Base-by-base conservation (phyloP, 1,140 invertebrate genomes). In the Zaprionus kolodkinae region DNA sequence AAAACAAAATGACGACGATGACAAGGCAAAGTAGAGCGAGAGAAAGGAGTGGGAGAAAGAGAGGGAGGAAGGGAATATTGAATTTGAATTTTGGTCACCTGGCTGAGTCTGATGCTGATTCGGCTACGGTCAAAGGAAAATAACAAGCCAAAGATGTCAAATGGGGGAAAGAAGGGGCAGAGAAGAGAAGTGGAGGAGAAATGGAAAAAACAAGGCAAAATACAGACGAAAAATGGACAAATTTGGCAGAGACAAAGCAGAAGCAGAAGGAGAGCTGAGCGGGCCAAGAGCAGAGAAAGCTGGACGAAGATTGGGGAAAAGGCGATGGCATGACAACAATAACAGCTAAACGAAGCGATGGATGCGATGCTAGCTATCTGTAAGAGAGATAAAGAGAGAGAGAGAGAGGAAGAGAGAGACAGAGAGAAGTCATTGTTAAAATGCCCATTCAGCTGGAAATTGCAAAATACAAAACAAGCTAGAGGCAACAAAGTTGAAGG, bases 51-150 rank as follows among this genome's bases (percentile, higher is more conserved):
- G 38, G 59, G 60, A 21, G 12, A 13, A 35, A 55, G 38, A 10
- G 12, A 15, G n/a, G 50, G 30, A 38, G 30, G 17, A 12, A 33
- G 12, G 13, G 71, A 72, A 75, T 80, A 80, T 50, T 12, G 45
- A 84, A 86, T 86, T 86, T 87, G 79, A 83, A 88, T 88, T 87
- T 81, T 66, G 68, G 71, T 72, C 83, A 81, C 75, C 81, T 79
- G 78, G 70, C 43, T 66, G 78, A 33, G 25, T 43, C 15, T 35
- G 57, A 50, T 35, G 63, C 50, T 55, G 45, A 50, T 50, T 50
- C 45, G 45, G 17, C 27, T 25, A 61, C 35, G 60, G 76, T 71
- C 78, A 81, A 84, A 80, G 77, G 85, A 72, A 88, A 88, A 87
- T 83, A 88, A 87, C 84, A 83, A 88, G 84, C 63, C 78, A 78